phyloP scores from a whole-genome alignment of 2,888 invertebrate species.

The Bruchidius siliquastri region DNA sequence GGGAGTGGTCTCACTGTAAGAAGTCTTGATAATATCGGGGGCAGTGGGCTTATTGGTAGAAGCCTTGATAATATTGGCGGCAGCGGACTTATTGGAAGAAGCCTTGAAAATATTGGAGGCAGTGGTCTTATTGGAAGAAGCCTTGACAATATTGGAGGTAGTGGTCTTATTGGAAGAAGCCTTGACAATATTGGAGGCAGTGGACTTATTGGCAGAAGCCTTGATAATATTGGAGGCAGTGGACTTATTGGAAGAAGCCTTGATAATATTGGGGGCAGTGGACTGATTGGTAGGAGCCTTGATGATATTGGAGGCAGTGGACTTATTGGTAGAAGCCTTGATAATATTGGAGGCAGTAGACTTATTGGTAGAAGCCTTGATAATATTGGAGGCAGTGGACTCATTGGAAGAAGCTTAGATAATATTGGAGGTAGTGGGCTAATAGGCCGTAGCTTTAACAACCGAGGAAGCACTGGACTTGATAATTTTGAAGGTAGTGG shows the following conservation, averaged over 20 bases:
- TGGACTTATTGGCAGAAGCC: constrained; percentile 1
- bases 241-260: constrained; percentile 5
- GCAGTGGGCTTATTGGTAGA: constrained; percentile 1
- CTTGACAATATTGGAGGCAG: constrained; percentile 4
- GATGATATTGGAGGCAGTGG: constrained; percentile 6
- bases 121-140: constrained; percentile 4
- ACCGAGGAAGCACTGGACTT: constrained; percentile 1
- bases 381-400: constrained; percentile 3
- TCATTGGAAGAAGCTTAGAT: constrained; percentile 8
- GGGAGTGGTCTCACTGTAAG: background rate
- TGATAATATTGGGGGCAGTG: constrained; percentile 4
- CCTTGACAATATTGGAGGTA: background rate
- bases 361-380: constrained; percentile 9
- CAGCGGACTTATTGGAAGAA: constrained; percentile 4
- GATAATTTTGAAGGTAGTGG: constrained; percentile 6
- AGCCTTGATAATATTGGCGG: constrained; percentile 8
- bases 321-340: constrained; percentile 5
- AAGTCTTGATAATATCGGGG: constrained; percentile 6
- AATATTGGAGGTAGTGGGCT: constrained; percentile 7
- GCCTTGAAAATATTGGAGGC: constrained; percentile 8
- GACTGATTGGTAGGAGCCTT: constrained; percentile 7
- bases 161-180: constrained; percentile 3
- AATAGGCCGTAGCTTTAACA: constrained; percentile 1
- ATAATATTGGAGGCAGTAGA: constrained; percentile 4
- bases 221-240: constrained; percentile 5